Evolutionary conservation across 1,140 invertebrate genomes (phyloP), one percentile per base, ranked within the genome.

Genomic region (Listronotus bonariensis): DNA sequence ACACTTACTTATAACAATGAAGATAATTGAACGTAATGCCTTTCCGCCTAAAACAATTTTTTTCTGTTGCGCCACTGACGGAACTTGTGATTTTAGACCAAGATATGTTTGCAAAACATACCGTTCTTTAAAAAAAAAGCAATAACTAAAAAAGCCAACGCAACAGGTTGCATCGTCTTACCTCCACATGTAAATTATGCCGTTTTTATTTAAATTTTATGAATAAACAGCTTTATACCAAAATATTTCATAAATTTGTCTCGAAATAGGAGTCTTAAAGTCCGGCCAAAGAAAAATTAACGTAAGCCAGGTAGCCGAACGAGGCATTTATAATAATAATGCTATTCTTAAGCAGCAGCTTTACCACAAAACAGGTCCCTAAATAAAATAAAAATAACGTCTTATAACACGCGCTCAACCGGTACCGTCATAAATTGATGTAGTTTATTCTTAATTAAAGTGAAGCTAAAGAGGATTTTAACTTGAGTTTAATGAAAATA

Each of bases 191-290:
- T 52, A 53, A 49, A 61, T 51, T 49, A 63, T 46, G 52, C n/a
- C 17, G 52, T 46, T 63, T 40, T 54, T 63, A 63, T 63, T 55
- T 32, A 63, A 63, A 63, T 63, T 46, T 48, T 31, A 18, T 32
- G 8, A 42, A 43, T 20, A 59, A 59, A 59, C 60, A 32, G 60
- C 52, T 63, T 63, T 63, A 55, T 53, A 26, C 41, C 52, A 11
- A 54, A 63, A 63, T 54, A 54, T 55, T 63, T 63, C 51, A 63
- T 63, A 55, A 54, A 63, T 63, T 63, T 63, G 60, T 63, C 60
- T 55, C 59, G 38, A 48, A 43, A 51, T 61, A 63, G 59, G 48
- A 61, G 48, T 20, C 59, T 61, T 61, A 55, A 63, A 63, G 43
- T 48, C 52, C 34, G 10, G 1, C 52, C 26, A 32, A 55, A 54